Conservation (phyloP, 2,888 invertebrate species). For the Ctenicera cuprea region DNA sequence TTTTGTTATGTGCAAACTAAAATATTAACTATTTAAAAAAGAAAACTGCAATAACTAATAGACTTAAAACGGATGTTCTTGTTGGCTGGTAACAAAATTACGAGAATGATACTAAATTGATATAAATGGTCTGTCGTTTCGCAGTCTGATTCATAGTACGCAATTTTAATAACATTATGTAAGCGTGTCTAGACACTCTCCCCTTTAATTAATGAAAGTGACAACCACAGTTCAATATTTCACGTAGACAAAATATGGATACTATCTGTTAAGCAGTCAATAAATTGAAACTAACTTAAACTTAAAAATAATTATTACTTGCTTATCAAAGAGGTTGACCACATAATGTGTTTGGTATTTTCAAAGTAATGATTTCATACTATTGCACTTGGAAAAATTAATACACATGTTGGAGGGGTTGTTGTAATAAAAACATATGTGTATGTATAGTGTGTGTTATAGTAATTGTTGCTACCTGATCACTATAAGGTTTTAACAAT, state of each 20-base stretch:
- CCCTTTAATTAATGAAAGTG: slow-evolving; percentile 9
- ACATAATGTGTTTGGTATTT: not conserved
- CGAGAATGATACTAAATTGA: slow-evolving; percentile 2
- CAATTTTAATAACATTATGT: slow-evolving; percentile 12
- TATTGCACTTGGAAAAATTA: too few relatives aligned
- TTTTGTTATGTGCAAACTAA: too few relatives aligned
- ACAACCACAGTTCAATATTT: not conserved
- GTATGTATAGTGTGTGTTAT: too few relatives aligned
- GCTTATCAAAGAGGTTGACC: too few relatives aligned
- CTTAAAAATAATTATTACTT: too few relatives aligned
- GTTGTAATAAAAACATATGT: too few relatives aligned
- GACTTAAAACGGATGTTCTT: slow-evolving; percentile 3
- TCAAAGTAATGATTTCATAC: not conserved
- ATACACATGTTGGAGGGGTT: too few relatives aligned
- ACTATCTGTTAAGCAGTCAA: too few relatives aligned
- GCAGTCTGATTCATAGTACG: slow-evolving; percentile 4
- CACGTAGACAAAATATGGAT: not conserved
- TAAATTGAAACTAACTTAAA: too few relatives aligned
- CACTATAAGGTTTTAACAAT: not conserved
- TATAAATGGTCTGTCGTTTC: slow-evolving; percentile 16
- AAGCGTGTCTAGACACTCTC: not conserved
- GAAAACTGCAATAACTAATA: not conserved
- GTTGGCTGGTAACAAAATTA: slow-evolving; percentile 8
- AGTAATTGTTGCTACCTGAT: too few relatives aligned
- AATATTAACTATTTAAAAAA: too few relatives aligned